Conservation (phyloP, 2,888 invertebrate genomes). For the Drosophila imparisetae region DNA sequence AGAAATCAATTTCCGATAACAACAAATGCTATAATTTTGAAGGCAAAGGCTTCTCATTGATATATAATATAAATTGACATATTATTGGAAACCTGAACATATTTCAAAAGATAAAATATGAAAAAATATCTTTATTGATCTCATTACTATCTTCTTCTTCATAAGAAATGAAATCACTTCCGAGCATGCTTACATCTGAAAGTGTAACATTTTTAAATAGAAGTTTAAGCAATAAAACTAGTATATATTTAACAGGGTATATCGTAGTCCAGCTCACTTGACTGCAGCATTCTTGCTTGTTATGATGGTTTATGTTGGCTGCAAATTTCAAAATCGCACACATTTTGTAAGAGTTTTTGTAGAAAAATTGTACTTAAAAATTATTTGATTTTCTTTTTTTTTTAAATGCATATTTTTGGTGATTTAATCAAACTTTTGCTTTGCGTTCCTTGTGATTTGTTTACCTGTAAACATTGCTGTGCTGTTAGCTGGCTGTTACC, state of each 20-base stretch:
- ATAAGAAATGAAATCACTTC: not conserved
- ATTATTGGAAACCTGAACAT: not conserved
- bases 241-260: not conserved
- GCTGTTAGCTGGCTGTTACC: constrained; percentile 52
- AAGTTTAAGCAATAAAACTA: not conserved
- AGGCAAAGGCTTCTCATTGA: not conserved
- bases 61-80: not conserved
- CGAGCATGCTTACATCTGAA: not conserved
- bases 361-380: not conserved
- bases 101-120: not conserved
- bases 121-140: not conserved
- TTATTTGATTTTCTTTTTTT: not conserved
- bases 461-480: constrained; percentile 60
- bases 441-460: constrained; percentile 35
- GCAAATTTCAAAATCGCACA: not conserved
- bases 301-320: not conserved
- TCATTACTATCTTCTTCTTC: not conserved
- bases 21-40: not conserved
- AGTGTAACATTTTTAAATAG: accelerated
- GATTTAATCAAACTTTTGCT: constrained; percentile 11
- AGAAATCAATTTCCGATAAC: not conserved
- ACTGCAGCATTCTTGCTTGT: not conserved
- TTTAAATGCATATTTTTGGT: constrained; percentile 1
- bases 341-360: not conserved
- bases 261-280: not conserved